These are phyloP conservation scores for Trachemys scripta DNA, from an alignment of 2,113 vertebrate species.

Conservation along the genomic window DNA sequence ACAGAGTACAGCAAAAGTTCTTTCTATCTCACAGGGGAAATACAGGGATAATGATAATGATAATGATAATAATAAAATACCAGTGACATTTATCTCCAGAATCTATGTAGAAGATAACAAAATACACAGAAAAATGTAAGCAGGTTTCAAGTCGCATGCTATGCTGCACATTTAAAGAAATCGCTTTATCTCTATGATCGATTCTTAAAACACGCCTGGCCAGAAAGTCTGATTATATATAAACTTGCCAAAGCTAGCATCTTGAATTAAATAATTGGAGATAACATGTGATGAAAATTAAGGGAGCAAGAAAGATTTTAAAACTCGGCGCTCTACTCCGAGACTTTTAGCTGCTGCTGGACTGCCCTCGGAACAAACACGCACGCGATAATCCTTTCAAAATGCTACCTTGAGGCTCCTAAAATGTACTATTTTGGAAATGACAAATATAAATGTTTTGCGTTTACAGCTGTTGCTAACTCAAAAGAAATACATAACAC, in stretches of 20 bases:
- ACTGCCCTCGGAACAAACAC: background rate
- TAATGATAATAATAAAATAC: background rate
- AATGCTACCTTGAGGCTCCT: background rate
- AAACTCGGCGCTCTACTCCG: background rate
- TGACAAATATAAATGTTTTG: background rate
- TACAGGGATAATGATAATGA: background rate
- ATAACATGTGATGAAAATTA: background rate
- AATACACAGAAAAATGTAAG: background rate
- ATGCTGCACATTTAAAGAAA: background rate
- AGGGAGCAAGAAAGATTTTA: background rate
- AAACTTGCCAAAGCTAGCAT: background rate
- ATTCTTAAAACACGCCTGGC: background rate
- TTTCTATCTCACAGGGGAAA: background rate
- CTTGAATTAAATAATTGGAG: background rate
- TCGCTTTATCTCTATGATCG: background rate
- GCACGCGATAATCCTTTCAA: background rate
- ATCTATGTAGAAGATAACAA: background rate
- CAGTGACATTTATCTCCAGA: background rate
- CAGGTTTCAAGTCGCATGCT: background rate
- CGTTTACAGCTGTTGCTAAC: slow-evolving; percentile 21
- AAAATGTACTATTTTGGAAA: slow-evolving; percentile 12
- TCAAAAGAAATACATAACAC: background rate
- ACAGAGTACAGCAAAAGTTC: background rate
- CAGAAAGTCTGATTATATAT: no score
- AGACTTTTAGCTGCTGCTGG: slow-evolving; percentile 1